Conservation (phyloP, 2,113 vertebrate species). For the Mormyrus lacerda region DNA sequence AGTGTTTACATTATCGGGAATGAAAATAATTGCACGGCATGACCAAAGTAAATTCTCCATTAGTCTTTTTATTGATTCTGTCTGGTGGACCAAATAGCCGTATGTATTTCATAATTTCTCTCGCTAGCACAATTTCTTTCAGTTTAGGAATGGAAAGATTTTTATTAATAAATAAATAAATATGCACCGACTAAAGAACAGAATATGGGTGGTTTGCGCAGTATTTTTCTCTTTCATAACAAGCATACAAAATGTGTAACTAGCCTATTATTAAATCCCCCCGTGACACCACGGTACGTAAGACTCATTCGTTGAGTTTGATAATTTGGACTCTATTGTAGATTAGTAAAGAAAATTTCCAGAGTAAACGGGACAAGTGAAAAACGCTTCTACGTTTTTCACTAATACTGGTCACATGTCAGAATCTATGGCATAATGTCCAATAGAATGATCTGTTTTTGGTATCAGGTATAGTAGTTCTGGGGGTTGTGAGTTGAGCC, state of each 20-base stretch:
- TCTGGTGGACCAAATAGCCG: neutral
- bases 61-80: slow-evolving; percentile 7
- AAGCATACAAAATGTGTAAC: neutral
- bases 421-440: neutral
- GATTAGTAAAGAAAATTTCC: neutral
- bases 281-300: neutral
- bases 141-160: neutral
- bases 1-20: neutral
- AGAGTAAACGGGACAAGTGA: neutral
- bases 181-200: neutral
- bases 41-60: neutral
- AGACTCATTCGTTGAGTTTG: neutral
- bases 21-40: neutral
- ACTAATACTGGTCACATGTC: neutral
- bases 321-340: neutral
- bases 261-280: neutral
- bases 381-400: neutral
- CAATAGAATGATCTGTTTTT: neutral
- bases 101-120: neutral
- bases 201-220: neutral
- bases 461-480: neutral
- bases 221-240: neutral
- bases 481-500: neutral
- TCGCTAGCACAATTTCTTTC: neutral
- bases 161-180: slow-evolving; percentile 13